Percentiles rank a stretch among this genome's conserved stretches.
Conservation (phyloP, 2,797 vertebrate species). For the Hydrolagus colliei region DNA sequence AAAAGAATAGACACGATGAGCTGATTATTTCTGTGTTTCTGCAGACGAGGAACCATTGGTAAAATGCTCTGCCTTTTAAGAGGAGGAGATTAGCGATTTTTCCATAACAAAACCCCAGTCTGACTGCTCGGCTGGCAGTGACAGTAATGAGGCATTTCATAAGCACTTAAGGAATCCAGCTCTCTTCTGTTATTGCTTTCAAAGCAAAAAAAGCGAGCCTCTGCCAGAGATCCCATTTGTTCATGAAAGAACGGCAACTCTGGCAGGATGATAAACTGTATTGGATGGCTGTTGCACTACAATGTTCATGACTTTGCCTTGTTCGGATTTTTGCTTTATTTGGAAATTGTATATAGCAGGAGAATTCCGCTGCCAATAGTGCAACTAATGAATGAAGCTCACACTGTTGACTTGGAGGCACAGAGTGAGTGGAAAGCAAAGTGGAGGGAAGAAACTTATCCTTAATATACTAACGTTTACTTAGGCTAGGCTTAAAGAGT, state of each 20-base stretch:
- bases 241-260: constrained; percentile 16
- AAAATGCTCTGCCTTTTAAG: too few species aligned
- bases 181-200: constrained; percentile 19
- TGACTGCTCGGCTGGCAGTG: neutral
- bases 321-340: constrained; percentile 4
- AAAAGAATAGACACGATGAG: too few species aligned
- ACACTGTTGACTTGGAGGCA: neutral
- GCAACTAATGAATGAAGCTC: constrained; percentile 11
- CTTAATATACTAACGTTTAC: too few species aligned
- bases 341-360: neutral
- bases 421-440: too few species aligned
- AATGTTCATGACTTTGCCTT: neutral
- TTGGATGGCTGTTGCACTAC: constrained; percentile 20
- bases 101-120: neutral
- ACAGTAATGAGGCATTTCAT: constrained; percentile 21
- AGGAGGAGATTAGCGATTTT: neutral
- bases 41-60: too few species aligned
- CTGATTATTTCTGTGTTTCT: too few species aligned
- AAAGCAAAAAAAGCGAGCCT: neutral
- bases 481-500: too few species aligned
- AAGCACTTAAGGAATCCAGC: constrained; percentile 22
- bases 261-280: constrained; percentile 1
- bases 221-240: constrained; percentile 26
- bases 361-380: neutral
- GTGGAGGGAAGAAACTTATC: too few species aligned